Evolutionary conservation across 1,140 invertebrate genomes (phyloP).

Genomic region (Trichonephila inaurata): DNA sequence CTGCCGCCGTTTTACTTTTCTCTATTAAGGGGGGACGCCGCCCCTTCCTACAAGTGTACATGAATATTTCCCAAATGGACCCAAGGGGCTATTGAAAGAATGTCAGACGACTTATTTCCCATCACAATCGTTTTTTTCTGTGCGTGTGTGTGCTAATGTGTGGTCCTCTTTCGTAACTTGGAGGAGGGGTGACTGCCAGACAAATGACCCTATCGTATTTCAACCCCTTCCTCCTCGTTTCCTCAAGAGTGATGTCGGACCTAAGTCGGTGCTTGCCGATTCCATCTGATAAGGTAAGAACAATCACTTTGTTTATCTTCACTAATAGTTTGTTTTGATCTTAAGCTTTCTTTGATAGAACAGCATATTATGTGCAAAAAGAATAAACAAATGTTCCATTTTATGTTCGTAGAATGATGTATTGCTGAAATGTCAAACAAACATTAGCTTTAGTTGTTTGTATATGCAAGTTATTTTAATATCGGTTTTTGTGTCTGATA

Average conservation of each 20-base stretch:
- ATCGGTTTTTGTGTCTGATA: no score
- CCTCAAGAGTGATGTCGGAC: slow-evolving; percentile 23
- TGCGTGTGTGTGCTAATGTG: slow-evolving; percentile 55
- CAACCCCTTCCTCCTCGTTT: slow-evolving; percentile 47
- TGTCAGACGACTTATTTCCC: neutral
- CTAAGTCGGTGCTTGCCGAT: neutral
- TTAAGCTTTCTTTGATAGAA: neutral
- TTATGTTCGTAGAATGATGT: no score
- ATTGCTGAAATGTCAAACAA: no score
- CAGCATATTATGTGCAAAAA: no score
- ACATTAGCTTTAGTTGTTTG: no score
- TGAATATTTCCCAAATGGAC: slow-evolving; percentile 23
- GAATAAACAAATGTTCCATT: no score
- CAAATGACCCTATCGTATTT: slow-evolving; percentile 54
- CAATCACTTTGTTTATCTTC: neutral
- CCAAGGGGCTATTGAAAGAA: neutral
- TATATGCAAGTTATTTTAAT: no score
- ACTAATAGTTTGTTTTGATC: neutral
- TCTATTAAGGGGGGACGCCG: slow-evolving; percentile 36
- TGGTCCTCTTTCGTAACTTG: slow-evolving; percentile 37
- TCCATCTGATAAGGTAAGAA: slow-evolving; percentile 60
- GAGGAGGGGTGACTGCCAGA: slow-evolving; percentile 48
- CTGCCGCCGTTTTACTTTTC: slow-evolving; percentile 66
- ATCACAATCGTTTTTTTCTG: slow-evolving; percentile 8
- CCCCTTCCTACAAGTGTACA: slow-evolving; percentile 66